Percentiles rank a stretch among this genome's conserved stretches.
phyloP scores from a whole-genome alignment of 64 coral and sea anemone genomes.

The Orbicella faveolata region DNA sequence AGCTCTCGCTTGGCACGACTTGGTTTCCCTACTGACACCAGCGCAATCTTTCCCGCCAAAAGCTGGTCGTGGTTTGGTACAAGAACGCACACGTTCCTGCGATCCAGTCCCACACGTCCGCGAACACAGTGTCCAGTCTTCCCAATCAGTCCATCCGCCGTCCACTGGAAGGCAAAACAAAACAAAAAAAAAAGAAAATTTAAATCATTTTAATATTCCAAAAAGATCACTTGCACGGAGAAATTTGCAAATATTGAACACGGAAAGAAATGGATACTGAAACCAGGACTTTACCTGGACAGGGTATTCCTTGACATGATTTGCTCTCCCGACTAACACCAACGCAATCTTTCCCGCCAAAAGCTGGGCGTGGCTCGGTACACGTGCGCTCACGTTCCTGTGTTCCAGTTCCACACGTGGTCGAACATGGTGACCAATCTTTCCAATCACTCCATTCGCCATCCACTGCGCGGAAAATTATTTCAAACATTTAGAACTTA shows the following conservation, averaged over 20 bases:
- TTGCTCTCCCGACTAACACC: constrained; percentile 14
- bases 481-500: background rate
- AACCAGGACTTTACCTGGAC: background rate
- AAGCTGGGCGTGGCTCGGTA: constrained; percentile 35
- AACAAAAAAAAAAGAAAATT: background rate
- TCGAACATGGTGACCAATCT: constrained; percentile 41
- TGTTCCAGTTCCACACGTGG: constrained; percentile 33
- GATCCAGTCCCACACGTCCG: constrained; percentile 48
- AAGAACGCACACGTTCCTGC: constrained; percentile 13
- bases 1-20: constrained; percentile 22
- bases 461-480: constrained; percentile 6
- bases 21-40: background rate
- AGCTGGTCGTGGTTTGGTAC: constrained; percentile 37
- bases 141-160: constrained; percentile 36
- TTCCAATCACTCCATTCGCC: constrained; percentile 49
- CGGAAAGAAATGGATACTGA: background rate
- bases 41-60: constrained; percentile 55
- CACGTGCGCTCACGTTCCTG: constrained; percentile 39
- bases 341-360: constrained; percentile 33
- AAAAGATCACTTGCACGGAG: background rate
- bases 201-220: background rate
- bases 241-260: background rate
- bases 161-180: constrained; percentile 12
- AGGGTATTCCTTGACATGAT: constrained; percentile 13
- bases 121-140: constrained; percentile 18